Percentiles rank a stretch among this genome's conserved stretches.
Evolutionary conservation across 2,113 vertebrate species (phyloP).

Genomic region (Dipodomys ordii): DNA sequence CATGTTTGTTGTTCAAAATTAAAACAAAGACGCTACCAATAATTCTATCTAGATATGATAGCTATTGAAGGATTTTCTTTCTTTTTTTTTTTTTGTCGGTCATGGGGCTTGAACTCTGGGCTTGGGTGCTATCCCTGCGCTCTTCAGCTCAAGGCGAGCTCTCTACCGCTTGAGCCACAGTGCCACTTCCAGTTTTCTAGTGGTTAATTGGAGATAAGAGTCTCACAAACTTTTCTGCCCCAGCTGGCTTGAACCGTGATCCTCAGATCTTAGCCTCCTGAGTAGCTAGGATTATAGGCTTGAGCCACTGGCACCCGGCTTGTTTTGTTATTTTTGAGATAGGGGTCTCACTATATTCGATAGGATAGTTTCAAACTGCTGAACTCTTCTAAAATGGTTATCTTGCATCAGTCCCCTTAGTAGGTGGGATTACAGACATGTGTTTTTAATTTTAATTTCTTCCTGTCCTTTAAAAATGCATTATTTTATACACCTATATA

Average conservation of each 20-base stretch:
- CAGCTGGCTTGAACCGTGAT: too few relatives aligned
- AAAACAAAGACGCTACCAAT: conserved; percentile 33
- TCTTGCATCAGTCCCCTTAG: too few relatives aligned
- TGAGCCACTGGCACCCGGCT: neutral
- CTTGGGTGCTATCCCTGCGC: neutral
- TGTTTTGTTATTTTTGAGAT: neutral
- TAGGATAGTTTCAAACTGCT: too few relatives aligned
- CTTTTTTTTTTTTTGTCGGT: too few relatives aligned
- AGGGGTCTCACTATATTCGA: too few relatives aligned
- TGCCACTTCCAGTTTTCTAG: too few relatives aligned
- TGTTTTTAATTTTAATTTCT: neutral
- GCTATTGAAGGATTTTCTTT: neutral
- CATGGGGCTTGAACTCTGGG: neutral
- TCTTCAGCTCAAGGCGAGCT: too few relatives aligned
- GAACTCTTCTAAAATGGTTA: too few relatives aligned
- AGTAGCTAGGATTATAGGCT: neutral
- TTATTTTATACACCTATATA: neutral
- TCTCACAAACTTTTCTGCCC: too few relatives aligned
- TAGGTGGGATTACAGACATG: too few relatives aligned
- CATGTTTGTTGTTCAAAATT: conserved; percentile 49
- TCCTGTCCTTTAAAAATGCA: neutral
- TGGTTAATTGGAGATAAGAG: too few relatives aligned
- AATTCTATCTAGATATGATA: conserved; percentile 11
- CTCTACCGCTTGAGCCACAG: too few relatives aligned
- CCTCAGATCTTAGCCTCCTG: neutral